Evolutionary conservation across 2,888 invertebrate genomes (phyloP).

Genomic region (Palloptera scutellata): DNA sequence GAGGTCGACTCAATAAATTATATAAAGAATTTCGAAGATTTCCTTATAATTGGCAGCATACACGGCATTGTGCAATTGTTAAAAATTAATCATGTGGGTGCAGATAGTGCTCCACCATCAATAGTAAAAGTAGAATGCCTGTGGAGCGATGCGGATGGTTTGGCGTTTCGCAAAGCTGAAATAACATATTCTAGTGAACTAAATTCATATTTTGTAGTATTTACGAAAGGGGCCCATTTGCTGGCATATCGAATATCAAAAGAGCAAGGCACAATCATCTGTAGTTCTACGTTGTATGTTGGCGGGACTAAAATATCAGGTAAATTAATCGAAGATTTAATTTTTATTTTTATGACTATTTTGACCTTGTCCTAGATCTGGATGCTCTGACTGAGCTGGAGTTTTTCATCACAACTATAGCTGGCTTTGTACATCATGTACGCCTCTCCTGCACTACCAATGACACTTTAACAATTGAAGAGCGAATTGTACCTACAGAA

Average conservation of each 20-base stretch:
- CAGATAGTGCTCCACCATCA: neutral
- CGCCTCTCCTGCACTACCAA: constrained; percentile 34
- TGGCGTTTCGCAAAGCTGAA: constrained; percentile 47
- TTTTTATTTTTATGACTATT: neutral
- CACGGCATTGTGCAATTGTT: constrained; percentile 53
- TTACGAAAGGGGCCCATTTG: constrained; percentile 53
- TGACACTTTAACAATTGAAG: constrained; percentile 36
- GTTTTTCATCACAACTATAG: constrained; percentile 49
- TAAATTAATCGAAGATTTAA: constrained; percentile 17
- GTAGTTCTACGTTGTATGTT: constrained; percentile 43
- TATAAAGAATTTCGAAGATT: constrained; percentile 41
- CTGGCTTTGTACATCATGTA: constrained; percentile 42
- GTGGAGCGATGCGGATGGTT: constrained; percentile 54
- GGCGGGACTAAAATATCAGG: constrained; percentile 57
- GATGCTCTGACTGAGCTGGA: constrained; percentile 40
- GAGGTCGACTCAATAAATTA: constrained; percentile 47
- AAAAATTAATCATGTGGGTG: constrained; percentile 29
- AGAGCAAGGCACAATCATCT: constrained; percentile 30
- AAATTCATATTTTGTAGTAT: constrained; percentile 47
- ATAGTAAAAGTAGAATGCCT: constrained; percentile 45
- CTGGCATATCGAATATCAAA: constrained; percentile 48
- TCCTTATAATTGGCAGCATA: constrained; percentile 49
- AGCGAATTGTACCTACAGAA: constrained; percentile 36
- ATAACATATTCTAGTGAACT: constrained; percentile 38
- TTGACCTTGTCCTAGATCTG: constrained; percentile 43